Conservation (phyloP, 2,113 vertebrate genomes). For the Nematolebias whitei region DNA sequence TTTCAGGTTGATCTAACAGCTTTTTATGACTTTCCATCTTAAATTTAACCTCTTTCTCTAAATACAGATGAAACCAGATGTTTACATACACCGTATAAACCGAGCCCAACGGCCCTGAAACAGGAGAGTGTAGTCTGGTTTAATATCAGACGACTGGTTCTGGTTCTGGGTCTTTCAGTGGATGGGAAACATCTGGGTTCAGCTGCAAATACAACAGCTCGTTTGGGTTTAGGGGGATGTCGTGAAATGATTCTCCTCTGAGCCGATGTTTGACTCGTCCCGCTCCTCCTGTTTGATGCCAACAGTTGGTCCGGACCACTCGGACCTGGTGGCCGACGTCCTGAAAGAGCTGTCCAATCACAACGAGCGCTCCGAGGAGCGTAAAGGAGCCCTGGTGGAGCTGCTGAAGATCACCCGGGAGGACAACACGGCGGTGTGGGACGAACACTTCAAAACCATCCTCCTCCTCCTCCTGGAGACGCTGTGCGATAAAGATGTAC, state of each 20-base stretch:
- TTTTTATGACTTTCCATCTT: too few species aligned
- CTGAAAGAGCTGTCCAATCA: conserved; percentile 98
- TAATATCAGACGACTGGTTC: too few species aligned
- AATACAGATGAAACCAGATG: too few species aligned
- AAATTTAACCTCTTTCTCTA: too few species aligned
- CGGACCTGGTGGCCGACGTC: conserved; percentile 94
- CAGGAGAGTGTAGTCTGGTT: too few species aligned
- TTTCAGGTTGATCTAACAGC: too few species aligned
- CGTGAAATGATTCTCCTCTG: not conserved
- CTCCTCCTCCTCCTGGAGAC: conserved; percentile 95
- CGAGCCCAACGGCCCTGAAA: too few species aligned
- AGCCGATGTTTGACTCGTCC: not conserved
- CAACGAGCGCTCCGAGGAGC: conserved; percentile 93
- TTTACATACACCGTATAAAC: too few species aligned
- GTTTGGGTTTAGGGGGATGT: too few species aligned
- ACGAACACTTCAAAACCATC: conserved; percentile 98
- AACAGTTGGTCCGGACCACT: conserved; percentile 88
- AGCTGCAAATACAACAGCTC: too few species aligned
- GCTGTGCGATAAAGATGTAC: conserved; percentile 95
- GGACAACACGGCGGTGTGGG: conserved; percentile 94
- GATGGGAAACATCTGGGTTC: too few species aligned
- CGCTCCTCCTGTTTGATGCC: not conserved
- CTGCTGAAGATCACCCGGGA: conserved; percentile 95
- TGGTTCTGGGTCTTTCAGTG: too few species aligned
- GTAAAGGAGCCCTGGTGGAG: conserved; percentile 93